Evolutionary conservation across 1,140 invertebrate species (phyloP).

Genomic region (Zaprionus inermis): DNA sequence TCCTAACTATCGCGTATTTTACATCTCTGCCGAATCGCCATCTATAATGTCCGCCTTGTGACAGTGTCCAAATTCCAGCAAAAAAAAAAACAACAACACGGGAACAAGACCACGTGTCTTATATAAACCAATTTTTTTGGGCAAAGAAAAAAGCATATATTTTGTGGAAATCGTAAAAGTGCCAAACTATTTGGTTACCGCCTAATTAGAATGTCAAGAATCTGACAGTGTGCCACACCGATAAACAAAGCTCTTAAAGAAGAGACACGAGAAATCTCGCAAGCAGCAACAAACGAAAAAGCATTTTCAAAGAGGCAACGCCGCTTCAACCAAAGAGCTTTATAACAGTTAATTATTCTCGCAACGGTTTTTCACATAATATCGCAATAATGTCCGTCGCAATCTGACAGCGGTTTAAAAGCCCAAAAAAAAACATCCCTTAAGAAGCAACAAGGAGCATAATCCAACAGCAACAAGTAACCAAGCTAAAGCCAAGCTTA

Average conservation of each 20-base stretch:
- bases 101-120: slow-evolving; percentile 3
- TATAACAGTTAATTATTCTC: slow-evolving; percentile 32
- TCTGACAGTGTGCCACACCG: slow-evolving; percentile 62
- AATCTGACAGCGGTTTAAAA: slow-evolving; percentile 73
- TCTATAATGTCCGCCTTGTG: slow-evolving; percentile 59
- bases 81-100: slow-evolving; percentile 5
- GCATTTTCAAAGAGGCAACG: slow-evolving; percentile 1
- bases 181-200: slow-evolving; percentile 33
- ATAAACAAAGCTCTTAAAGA: slow-evolving; percentile 22
- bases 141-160: background rate
- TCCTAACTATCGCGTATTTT: slow-evolving; percentile 10
- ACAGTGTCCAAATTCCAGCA: slow-evolving; percentile 45
- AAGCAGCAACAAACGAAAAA: background rate
- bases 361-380: slow-evolving; percentile 26
- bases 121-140: slow-evolving; percentile 44
- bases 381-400: slow-evolving; percentile 53
- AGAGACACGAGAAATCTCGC: slow-evolving; percentile 8
- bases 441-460: background rate
- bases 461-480: background rate
- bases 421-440: slow-evolving; percentile 15
- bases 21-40: background rate
- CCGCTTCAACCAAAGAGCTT: slow-evolving; percentile 30
- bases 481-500: background rate
- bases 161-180: slow-evolving; percentile 55
- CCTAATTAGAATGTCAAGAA: slow-evolving; percentile 70